phyloP scores from a whole-genome alignment of 2,888 invertebrate genomes.

The Mesochorus sp. region DNA sequence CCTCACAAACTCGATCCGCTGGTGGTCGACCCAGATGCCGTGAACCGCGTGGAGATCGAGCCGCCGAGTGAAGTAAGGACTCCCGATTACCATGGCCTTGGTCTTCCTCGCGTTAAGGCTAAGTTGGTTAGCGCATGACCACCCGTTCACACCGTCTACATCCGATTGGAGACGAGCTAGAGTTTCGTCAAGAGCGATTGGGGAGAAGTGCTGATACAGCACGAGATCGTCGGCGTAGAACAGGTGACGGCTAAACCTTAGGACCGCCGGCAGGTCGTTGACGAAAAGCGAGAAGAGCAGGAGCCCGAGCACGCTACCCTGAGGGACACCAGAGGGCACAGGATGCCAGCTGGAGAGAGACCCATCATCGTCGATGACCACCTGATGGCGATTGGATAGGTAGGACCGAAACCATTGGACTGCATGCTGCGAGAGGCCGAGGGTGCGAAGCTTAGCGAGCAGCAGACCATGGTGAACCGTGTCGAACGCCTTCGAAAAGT shows the following conservation, averaged over 20 bases:
- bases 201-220: conserved; percentile 1
- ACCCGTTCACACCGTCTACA: conserved; percentile 2
- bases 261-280: neutral
- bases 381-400: neutral
- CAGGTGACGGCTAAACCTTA: neutral
- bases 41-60: neutral
- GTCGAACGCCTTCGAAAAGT: conserved; percentile 32
- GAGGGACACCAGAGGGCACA: conserved; percentile 11
- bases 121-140: neutral
- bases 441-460: neutral
- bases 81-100: conserved; percentile 25
- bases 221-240: conserved; percentile 13
- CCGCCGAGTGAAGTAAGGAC: neutral
- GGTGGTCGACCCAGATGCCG: neutral
- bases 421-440: neutral
- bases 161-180: neutral
- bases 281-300: neutral
- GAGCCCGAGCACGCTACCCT: conserved; percentile 35
- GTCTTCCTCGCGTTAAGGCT: neutral
- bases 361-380: neutral
- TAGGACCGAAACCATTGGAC: conserved; percentile 13
- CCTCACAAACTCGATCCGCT: neutral
- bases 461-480: neutral
- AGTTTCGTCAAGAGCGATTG: neutral
- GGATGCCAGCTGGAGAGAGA: neutral